phyloP scores from a whole-genome alignment of 1,140 invertebrate species.

The Olivierus martensii region DNA sequence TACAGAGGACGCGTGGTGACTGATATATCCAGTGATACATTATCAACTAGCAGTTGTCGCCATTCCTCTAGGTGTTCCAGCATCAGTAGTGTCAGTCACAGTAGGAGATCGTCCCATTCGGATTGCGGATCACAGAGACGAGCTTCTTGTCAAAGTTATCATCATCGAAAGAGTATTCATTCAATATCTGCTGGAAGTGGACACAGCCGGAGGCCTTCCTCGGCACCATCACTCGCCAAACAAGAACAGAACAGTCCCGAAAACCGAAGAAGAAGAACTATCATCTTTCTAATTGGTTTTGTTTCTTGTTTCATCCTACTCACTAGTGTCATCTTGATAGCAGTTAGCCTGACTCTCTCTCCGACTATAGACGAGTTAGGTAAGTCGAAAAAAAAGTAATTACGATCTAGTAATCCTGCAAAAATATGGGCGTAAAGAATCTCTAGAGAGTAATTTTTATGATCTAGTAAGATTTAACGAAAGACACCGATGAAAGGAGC shows the following conservation, averaged over 20 bases:
- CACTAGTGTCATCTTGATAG: slow-evolving; percentile 70
- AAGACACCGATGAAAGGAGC: no score
- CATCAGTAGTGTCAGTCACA: slow-evolving; percentile 7
- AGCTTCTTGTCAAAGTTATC: not conserved
- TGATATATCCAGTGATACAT: not conserved
- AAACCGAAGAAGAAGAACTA: slow-evolving; percentile 4
- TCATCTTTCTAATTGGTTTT: slow-evolving; percentile 14
- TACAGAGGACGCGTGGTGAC: not conserved
- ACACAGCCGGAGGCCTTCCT: slow-evolving; percentile 4
- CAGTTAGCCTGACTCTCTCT: slow-evolving; percentile 71
- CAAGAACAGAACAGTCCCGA: slow-evolving; percentile 2
- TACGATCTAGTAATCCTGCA: no score
- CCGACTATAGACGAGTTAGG: slow-evolving; percentile 85
- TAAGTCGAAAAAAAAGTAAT: slow-evolving; percentile 39
- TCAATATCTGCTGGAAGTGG: not conserved
- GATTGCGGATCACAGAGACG: slow-evolving; percentile 6
- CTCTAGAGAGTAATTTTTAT: no score
- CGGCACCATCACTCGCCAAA: not conserved
- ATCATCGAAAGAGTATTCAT: not conserved
- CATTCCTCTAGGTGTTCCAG: slow-evolving; percentile 6
- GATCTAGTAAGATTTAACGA: no score
- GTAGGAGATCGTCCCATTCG: slow-evolving; percentile 4
- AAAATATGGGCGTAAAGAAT: no score
- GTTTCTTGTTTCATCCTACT: slow-evolving; percentile 56
- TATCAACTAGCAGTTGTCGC: slow-evolving; percentile 1